Evolutionary conservation across 2,888 invertebrate species (phyloP), one percentile per base, ranked within the genome.

Genomic region (Eurytoma adleriae): DNA sequence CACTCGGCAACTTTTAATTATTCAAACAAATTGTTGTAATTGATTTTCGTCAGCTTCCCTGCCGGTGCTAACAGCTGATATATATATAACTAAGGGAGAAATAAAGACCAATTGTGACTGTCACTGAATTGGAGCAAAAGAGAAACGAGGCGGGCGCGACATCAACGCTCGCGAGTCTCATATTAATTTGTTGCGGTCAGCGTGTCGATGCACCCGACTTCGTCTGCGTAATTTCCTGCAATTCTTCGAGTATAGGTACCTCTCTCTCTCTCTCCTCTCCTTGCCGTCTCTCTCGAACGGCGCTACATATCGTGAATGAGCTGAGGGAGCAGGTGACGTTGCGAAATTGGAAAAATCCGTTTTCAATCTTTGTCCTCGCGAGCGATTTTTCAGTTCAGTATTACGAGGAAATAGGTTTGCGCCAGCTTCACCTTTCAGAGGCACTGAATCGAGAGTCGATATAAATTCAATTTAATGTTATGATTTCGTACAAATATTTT

Each of bases 191-290:
- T 78, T 71, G 71, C 66, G 69, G 57, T 78, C 71, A 79, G 48
- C 73, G 69, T 69, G 62, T 74, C 67, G 48, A 79, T 73, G 56
- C 73, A 62, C 57, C 62, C 62, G 48, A 27, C 64, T 30, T 61
- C 57, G 52, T 78, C 30, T 62, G 68, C 56, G 62, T 69, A 69
- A 79, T 79, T 73, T 79, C 79, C 62, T 61, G 68, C 69, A 54
- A 69, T 79, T 73, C 62, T 84, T n/a, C 56, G 10, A 40, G 40
- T 24, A 52, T 13, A 0, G n/a, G 12, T 30, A 16, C 52, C 30
- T 13, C 12, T 87, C 84, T 86, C 86, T 86, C 85, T 81, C 84
- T 83, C 83, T 85, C 81, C 83, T 80, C 75, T 27, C 20, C 56
- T 62, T 27, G 66, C 66, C n/a, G n/a, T 66, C 66, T 67, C 13